Base-by-base conservation (phyloP, 2,113 vertebrate species). In the Semicossyphus pulcher region DNA sequence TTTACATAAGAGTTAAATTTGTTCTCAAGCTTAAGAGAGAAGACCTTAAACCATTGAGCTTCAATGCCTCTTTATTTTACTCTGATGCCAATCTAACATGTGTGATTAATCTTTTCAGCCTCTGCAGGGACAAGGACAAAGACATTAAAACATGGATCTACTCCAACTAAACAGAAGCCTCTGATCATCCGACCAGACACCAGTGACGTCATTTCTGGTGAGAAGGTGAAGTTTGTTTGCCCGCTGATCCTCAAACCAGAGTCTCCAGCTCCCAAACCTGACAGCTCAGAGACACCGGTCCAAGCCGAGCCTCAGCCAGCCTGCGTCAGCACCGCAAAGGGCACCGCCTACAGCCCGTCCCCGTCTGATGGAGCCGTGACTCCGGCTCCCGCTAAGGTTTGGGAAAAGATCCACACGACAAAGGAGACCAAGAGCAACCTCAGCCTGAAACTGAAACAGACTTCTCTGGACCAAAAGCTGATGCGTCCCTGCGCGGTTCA, bases 401-500 rank as follows among this genome's bases (percentile, higher is more conserved):
- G 81, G 80, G 78, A 89, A 23, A 36, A 48, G 37, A 59, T 73
- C 45, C 49, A 59, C 14, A 3, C 25, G 1, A 47, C 54, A 1
- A 85, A 72, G 16, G 74, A 83, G n/a, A 36, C 11, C 0, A 48
- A 72, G 2, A 79, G 74, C 57, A 53, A 81, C 28, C 85, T 91
- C n/a, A 80, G 85, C 53, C 57, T 91, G 63, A 90, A 85, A 29
- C 75, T 87, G 70, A 88, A 89, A 12, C 41, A 68, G 37, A 64
- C 73, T 2, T 71, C 84, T 16, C 47, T 31, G 0, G 91, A 92
- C 48, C 53, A 71, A 26, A 89, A 88, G 78, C 56, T 91, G 61
- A 49, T 53, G 44, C 34, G 72, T 12, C 86, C 86, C 3, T 94
- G 93, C 21, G 58, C 44, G 0, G 93, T 94, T 1, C 86, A 87